phyloP scores from a whole-genome alignment of 1,140 invertebrate species.

The Cydia splendana region DNA sequence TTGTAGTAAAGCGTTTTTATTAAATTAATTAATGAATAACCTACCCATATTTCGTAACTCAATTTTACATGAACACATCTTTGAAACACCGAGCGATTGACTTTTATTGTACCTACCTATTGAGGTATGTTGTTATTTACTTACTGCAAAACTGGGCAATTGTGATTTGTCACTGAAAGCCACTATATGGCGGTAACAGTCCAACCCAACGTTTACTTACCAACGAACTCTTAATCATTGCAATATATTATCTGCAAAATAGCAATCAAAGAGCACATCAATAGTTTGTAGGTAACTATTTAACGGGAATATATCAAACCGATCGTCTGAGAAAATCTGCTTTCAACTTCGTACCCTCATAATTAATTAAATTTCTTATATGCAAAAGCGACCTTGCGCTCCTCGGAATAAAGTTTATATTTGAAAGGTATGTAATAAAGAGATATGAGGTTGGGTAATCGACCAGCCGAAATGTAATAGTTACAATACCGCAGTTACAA shows the following conservation, averaged over 20 bases:
- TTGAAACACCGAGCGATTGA: too few relatives aligned
- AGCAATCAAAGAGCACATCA: conserved; percentile 30
- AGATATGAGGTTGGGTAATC: neutral
- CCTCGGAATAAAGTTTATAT: neutral
- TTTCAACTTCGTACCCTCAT: neutral
- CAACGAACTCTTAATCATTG: neutral
- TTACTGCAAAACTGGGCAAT: neutral
- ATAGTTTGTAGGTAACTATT: conserved; percentile 47
- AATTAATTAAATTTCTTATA: neutral
- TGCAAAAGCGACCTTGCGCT: neutral
- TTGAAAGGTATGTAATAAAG: neutral
- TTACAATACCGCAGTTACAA: conserved; percentile 78
- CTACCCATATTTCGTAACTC: too few relatives aligned
- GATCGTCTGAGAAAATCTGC: conserved; percentile 62
- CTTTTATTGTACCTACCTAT: too few relatives aligned
- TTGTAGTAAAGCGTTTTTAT: too few relatives aligned
- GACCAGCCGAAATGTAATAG: conserved; percentile 52
- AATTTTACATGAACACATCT: too few relatives aligned
- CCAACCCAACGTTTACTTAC: neutral
- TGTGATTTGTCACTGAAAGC: neutral
- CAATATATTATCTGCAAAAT: conserved; percentile 28
- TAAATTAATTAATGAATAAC: too few relatives aligned
- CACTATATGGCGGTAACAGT: conserved; percentile 4
- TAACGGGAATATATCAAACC: conserved; percentile 75
- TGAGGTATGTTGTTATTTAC: too few relatives aligned